phyloP scores from a whole-genome alignment of 2,888 invertebrate species.

The Ptychoptera contaminata region DNA sequence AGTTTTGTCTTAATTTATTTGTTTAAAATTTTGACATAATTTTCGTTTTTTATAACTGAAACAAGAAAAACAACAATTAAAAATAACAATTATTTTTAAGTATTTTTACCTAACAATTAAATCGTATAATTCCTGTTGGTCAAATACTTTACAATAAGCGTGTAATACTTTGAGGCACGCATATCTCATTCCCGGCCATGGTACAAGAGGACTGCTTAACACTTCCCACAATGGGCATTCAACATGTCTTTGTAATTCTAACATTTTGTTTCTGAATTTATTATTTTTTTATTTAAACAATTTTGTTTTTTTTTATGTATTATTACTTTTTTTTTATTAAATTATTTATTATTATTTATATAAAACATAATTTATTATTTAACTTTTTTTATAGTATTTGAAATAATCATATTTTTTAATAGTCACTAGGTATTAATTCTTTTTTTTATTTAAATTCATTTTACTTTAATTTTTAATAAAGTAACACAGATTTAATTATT shows the following conservation, averaged over 20 bases:
- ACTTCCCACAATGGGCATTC: slow-evolving; percentile 45
- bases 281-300: slow-evolving; percentile 16
- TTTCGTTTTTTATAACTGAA: background rate
- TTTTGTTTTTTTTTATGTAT: slow-evolving; percentile 1
- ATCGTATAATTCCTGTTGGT: slow-evolving; percentile 61
- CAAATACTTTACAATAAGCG: slow-evolving; percentile 77
- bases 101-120: slow-evolving; percentile 54
- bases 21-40: background rate
- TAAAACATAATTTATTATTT: background rate
- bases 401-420: background rate
- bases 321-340: background rate
- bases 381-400: background rate
- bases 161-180: slow-evolving; percentile 70
- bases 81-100: background rate
- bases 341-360: background rate
- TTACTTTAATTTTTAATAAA: too few relatives aligned
- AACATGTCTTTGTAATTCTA: slow-evolving; percentile 45
- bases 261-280: slow-evolving; percentile 38
- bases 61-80: background rate
- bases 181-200: slow-evolving; percentile 73
- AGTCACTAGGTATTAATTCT: background rate
- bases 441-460: too few relatives aligned
- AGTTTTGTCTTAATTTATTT: too few relatives aligned
- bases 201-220: slow-evolving; percentile 34
- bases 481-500: too few relatives aligned